Evolutionary conservation across 2,888 invertebrate species (phyloP).

Genomic region (Auanema freiburgensis): DNA sequence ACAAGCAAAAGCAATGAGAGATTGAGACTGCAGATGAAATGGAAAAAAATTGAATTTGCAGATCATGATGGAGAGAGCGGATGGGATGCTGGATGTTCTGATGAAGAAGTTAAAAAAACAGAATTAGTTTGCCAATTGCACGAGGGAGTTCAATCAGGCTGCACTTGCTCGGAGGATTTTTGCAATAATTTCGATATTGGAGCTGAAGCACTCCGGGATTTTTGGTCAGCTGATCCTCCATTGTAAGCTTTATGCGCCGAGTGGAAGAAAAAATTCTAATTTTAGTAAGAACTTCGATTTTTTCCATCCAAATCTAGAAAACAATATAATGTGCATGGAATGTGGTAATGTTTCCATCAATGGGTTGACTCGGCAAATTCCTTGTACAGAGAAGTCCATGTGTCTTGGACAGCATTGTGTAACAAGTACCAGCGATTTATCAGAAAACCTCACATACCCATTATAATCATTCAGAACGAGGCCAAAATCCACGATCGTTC

Average conservation of each 20-base stretch:
- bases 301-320: background rate
- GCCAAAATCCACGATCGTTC: conserved; percentile 25
- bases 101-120: background rate
- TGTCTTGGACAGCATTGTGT: conserved; percentile 40
- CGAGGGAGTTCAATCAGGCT: conserved; percentile 5
- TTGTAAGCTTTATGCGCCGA: conserved; percentile 7
- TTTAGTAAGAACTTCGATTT: background rate
- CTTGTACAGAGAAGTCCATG: conserved; percentile 31
- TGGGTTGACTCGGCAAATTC: conserved; percentile 22
- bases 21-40: background rate
- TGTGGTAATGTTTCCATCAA: conserved; percentile 37
- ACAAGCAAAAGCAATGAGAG: background rate
- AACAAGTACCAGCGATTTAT: conserved; percentile 11
- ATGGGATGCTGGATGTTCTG: conserved; percentile 20
- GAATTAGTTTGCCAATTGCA: conserved; percentile 5
- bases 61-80: background rate
- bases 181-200: conserved; percentile 16
- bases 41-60: background rate
- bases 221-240: conserved; percentile 13
- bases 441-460: background rate
- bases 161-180: conserved; percentile 18
- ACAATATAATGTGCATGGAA: conserved; percentile 30
- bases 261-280: background rate
- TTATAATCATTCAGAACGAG: conserved; percentile 20
- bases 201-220: conserved; percentile 8